Evolutionary conservation across 2,797 vertebrate species (phyloP).

Genomic region (Micromesistius poutassou): DNA sequence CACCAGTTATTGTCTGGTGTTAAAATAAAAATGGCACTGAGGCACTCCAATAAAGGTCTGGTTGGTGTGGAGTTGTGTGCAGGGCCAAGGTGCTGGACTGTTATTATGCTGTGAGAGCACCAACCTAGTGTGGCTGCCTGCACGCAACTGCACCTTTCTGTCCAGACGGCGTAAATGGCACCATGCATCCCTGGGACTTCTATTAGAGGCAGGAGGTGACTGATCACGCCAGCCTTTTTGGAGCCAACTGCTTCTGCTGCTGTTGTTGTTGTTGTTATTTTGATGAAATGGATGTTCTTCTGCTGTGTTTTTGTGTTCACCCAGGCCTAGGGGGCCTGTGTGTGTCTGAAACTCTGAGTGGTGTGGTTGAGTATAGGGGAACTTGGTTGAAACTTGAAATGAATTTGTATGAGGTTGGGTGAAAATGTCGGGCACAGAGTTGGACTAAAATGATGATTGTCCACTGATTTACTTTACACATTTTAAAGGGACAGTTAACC

Average conservation of each 20-base stretch:
- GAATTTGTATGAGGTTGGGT: too few relatives aligned
- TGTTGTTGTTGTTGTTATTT: background rate
- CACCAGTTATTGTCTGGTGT: background rate
- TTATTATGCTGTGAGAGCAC: background rate
- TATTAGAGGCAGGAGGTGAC: background rate
- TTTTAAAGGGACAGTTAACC: too few relatives aligned
- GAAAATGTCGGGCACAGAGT: too few relatives aligned
- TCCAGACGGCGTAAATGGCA: background rate
- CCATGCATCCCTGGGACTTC: background rate
- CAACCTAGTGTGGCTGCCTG: background rate
- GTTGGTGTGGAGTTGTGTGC: background rate
- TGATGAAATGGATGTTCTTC: background rate
- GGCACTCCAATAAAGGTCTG: background rate
- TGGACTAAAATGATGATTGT: background rate
- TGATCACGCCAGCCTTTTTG: background rate
- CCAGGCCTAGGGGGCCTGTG: background rate
- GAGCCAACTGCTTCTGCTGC: background rate
- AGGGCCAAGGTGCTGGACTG: background rate
- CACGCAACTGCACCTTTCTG: background rate
- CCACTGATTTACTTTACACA: background rate
- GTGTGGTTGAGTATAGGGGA: background rate
- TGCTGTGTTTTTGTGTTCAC: background rate
- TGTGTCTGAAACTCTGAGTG: background rate
- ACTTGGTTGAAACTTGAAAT: background rate
- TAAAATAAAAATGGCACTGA: background rate